Evolutionary conservation across 2,113 vertebrate genomes (phyloP), one percentile per base, ranked within the genome.

Genomic region (Glaucomys volans): DNA sequence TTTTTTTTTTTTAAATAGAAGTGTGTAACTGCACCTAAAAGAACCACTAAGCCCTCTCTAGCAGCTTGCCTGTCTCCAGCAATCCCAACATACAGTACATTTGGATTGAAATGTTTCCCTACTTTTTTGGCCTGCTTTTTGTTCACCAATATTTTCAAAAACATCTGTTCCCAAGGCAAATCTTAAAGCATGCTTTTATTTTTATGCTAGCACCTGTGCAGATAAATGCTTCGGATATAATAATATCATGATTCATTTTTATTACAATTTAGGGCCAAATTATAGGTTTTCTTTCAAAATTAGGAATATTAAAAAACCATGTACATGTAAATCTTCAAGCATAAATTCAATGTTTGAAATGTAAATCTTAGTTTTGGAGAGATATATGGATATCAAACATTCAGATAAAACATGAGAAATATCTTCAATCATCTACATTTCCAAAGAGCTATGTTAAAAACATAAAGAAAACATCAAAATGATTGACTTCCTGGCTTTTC

Each of bases 161-260:
- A 95, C 89, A 81, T 87, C 88, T 91, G 69, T 22, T 94, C 69
- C 82, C 75, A 89, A 91, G 64, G 87, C 50, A 94, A 82, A 87
- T 72, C 89, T 75, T 32, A 69, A 44, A 95, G 28, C 82, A 76
- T 54, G n/a, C 16, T 94, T 96, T 76, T 28, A 32, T 44, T 92
- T 96, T 90, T 52, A 81, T 35, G 92, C 32, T 40, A 84, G 90
- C 95, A 94, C 87, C 93, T 94, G 93, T 42, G 91, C 37, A 66
- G 57, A 72, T 66, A 94, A 47, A 91, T 93, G 89, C 91, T 95
- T 88, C 42, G 22, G 83, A 96, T 94, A 71, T 92, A 94, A 96
- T 81, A 83, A 81, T 85, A 90, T 47, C 72, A 13, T 77, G 37
- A 83, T 71, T 97, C 79, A 75, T 80, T 93, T 95, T 95, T 76